phyloP scores from a whole-genome alignment of 2,113 vertebrate genomes.

The Ophiodon elongatus region DNA sequence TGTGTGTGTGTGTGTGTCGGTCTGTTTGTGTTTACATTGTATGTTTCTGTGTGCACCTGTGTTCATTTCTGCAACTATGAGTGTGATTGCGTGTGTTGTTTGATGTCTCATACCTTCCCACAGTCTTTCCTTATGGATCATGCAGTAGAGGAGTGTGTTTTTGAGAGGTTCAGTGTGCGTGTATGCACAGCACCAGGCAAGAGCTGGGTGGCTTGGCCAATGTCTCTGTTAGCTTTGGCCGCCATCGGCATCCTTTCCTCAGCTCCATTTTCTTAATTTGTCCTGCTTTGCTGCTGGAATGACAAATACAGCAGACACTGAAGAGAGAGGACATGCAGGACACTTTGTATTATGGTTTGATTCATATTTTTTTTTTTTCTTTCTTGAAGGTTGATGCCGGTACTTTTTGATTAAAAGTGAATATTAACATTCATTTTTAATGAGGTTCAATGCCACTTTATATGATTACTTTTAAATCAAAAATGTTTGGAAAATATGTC shows the following conservation, averaged over 20 bases:
- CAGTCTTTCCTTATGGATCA: slow-evolving; percentile 34
- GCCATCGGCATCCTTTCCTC: slow-evolving; percentile 44
- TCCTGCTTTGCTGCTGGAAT: slow-evolving; percentile 53
- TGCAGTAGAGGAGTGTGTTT: slow-evolving; percentile 59
- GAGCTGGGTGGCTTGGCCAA: slow-evolving; percentile 68
- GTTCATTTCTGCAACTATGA: slow-evolving; percentile 6
- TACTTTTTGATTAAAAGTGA: slow-evolving; percentile 16
- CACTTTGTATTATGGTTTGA: slow-evolving; percentile 39
- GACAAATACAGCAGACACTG: slow-evolving; percentile 59
- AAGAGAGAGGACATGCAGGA: slow-evolving; percentile 29
- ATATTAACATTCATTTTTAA: slow-evolving; percentile 1
- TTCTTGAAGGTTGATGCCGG: slow-evolving; percentile 8
- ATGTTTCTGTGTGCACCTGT: not conserved
- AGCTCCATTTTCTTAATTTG: slow-evolving; percentile 61
- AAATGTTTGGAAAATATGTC: not conserved
- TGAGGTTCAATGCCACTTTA: not conserved
- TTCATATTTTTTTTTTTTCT: slow-evolving; percentile 8
- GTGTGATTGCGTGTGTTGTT: slow-evolving; percentile 11
- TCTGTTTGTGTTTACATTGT: not conserved
- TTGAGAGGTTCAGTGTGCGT: slow-evolving; percentile 38
- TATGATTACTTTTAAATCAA: not conserved
- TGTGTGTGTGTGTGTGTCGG: not conserved
- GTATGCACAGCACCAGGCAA: slow-evolving; percentile 18
- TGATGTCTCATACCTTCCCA: not conserved
- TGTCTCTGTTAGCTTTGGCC: slow-evolving; percentile 78